Evolutionary conservation across 2,888 invertebrate species (phyloP).

Genomic region (Chymomyza caudatula): DNA sequence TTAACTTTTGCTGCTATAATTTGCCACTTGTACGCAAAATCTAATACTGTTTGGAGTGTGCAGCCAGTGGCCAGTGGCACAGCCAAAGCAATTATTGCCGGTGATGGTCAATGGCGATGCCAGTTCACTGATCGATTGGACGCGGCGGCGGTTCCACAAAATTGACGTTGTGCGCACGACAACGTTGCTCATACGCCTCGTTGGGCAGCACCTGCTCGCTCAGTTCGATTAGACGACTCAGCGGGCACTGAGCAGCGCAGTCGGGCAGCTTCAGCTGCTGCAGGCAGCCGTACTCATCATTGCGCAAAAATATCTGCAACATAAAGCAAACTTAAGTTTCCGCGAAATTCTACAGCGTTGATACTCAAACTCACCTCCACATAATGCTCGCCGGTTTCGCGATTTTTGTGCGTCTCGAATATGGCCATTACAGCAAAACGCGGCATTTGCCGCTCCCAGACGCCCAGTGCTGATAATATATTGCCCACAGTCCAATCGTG

Average conservation of each 20-base stretch:
- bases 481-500: conserved; percentile 88
- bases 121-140: conserved; percentile 55
- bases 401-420: conserved; percentile 82
- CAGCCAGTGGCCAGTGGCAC: neutral
- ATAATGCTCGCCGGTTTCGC: conserved; percentile 78
- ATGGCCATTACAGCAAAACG: conserved; percentile 82
- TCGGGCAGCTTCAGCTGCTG: conserved; percentile 81
- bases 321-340: too few species aligned
- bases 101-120: neutral
- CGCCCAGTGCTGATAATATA: conserved; percentile 82
- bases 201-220: conserved; percentile 80
- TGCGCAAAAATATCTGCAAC: conserved; percentile 76
- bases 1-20: neutral
- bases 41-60: neutral
- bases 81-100: neutral
- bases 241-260: conserved; percentile 82
- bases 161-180: conserved; percentile 79
- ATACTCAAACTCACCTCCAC: conserved; percentile 66
- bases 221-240: conserved; percentile 80
- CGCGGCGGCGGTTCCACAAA: conserved; percentile 80
- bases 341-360: neutral
- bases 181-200: conserved; percentile 80
- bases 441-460: conserved; percentile 84
- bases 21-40: neutral
- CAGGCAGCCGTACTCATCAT: conserved; percentile 79